Percentiles rank a stretch among this genome's conserved stretches.
Evolutionary conservation across 2,113 vertebrate species (phyloP).

Genomic region (Malurus elegans): DNA sequence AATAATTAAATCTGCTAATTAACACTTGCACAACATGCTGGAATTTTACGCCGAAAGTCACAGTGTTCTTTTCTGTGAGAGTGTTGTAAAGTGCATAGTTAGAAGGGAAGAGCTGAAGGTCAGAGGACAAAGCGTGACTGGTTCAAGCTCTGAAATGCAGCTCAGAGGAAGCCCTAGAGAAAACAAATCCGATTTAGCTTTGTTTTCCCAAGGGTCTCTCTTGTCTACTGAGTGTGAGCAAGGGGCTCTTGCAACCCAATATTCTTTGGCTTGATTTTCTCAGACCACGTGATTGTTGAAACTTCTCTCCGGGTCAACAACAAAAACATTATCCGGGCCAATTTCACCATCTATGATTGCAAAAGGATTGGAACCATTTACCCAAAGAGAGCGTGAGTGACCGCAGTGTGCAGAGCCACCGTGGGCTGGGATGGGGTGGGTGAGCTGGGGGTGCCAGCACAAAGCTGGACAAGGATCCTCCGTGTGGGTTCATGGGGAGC

Average conservation of each 20-base stretch:
- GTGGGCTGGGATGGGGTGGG: rapidly evolving
- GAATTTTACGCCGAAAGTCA: background rate
- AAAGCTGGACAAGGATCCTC: rapidly evolving
- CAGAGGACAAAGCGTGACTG: background rate
- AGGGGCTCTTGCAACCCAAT: constrained; percentile 51
- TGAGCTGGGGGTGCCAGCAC: background rate
- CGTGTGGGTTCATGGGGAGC: background rate
- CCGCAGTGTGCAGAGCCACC: rapidly evolving
- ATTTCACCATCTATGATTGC: constrained; percentile 92
- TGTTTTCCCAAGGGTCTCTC: constrained; percentile 28
- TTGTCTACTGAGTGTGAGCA: background rate
- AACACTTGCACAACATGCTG: background rate
- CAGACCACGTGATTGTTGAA: constrained; percentile 87
- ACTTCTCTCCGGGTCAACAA: constrained; percentile 86
- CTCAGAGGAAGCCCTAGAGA: background rate
- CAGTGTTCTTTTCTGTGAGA: background rate
- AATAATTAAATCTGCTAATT: constrained; percentile 55
- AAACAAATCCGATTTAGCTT: constrained; percentile 38
- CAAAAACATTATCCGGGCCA: constrained; percentile 84
- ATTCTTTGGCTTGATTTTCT: constrained; percentile 58
- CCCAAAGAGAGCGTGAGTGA: constrained; percentile 85
- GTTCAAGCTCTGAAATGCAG: background rate
- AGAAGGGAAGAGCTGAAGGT: constrained; percentile 6
- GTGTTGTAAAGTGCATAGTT: background rate
- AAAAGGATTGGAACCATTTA: constrained; percentile 83